Conservation (phyloP, 2,797 vertebrate species). For the Coregonus sp. region DNA sequence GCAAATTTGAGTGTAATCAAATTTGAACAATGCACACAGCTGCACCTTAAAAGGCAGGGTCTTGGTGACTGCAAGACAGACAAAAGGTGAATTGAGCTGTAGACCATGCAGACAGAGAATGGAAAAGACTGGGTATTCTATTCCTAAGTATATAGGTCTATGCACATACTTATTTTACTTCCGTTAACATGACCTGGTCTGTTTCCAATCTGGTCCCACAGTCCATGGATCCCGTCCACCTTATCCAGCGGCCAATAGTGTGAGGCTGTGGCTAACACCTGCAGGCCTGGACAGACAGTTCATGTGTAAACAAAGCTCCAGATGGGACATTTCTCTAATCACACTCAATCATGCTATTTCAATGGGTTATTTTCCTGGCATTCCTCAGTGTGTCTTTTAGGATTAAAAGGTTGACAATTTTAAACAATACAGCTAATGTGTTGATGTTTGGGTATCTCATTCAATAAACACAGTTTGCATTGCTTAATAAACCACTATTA, state of each 20-base stretch:
- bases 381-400: slow-evolving; percentile 17
- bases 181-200: slow-evolving; percentile 76
- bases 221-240: slow-evolving; percentile 88
- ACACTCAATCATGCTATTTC: slow-evolving; percentile 32
- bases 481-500: neutral
- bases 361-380: slow-evolving; percentile 27
- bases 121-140: slow-evolving; percentile 38
- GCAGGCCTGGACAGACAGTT: slow-evolving; percentile 81
- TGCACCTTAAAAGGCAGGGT: slow-evolving; percentile 42
- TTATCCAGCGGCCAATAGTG: slow-evolving; percentile 94
- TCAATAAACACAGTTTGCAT: slow-evolving; percentile 15
- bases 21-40: slow-evolving; percentile 43
- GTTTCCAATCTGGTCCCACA: slow-evolving; percentile 87
- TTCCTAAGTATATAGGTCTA: slow-evolving; percentile 18
- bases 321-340: slow-evolving; percentile 36
- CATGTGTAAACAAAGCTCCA: slow-evolving; percentile 50
- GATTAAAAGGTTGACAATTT: slow-evolving; percentile 41
- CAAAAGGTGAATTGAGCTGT: slow-evolving; percentile 42
- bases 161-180: slow-evolving; percentile 76
- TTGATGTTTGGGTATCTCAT: slow-evolving; percentile 29
- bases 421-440: slow-evolving; percentile 34
- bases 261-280: slow-evolving; percentile 87
- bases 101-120: slow-evolving; percentile 51
- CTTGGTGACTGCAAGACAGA: slow-evolving; percentile 22
- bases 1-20: neutral